Base-by-base conservation (phyloP, 1,140 invertebrate genomes). In the Conus ventricosus region DNA sequence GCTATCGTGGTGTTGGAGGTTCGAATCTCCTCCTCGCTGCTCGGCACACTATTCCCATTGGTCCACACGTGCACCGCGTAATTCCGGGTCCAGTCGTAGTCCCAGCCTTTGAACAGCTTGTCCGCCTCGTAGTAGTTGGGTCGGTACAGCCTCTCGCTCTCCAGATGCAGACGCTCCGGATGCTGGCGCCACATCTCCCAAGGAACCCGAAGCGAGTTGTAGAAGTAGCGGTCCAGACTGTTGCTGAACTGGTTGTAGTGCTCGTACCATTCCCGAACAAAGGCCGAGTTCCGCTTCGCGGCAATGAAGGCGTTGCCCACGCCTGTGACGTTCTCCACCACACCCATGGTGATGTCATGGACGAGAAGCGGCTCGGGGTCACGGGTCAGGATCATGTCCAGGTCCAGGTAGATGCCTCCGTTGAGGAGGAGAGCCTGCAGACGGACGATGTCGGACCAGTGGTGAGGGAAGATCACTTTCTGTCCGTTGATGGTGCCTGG, bases 231-330 rank as follows among this genome's bases (percentile, higher is more conserved):
- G 3, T 87, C 54, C 6, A 57, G 17, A 1, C 80, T 51, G 20
- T 81, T 87, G n/a, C 87, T 89, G 88, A 89, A 90, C 23, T 54
- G 63, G 23, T 57, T 84, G 85, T 90, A 90, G 5, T 55, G 63
- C 13, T 85, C 78, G 86, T 90, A 90, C 90, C 90, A 90, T 80
- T 90, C 90, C 25, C 88, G 88, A 3, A 90, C 55, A 57, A 90
- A 90, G 53, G 51, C 63, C 8, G 88, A 90, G 54, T 78, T 67
- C 23, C 90, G 57, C 71, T 80, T 76, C 39, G 90, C 85, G 23
- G 85, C 27, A 11, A 90, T 89, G 85, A 90, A 85, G 71, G 90
- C 90, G 88, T 90, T 90, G 76, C 90, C 90, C 90, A 90, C 89
- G 27, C 90, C 90, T 0, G 90, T 90, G 53, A 80, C 88, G 88